Evolutionary conservation across 2,113 vertebrate genomes (phyloP).

Genomic region (Rhea americana): DNA sequence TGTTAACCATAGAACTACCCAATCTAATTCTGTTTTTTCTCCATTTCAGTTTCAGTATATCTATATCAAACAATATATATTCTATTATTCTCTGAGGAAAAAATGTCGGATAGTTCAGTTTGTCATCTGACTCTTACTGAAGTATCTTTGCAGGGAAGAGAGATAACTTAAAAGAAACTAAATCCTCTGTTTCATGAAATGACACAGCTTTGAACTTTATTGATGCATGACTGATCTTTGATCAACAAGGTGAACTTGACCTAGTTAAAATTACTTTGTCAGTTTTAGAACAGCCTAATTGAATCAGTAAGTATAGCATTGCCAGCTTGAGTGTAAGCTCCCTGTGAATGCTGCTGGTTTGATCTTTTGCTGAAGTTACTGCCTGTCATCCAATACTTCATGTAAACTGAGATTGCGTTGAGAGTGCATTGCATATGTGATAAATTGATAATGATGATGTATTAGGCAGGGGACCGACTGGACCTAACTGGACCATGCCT

Average conservation of each 20-base stretch:
- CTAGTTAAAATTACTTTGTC: constrained; percentile 28
- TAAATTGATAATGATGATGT: accelerated
- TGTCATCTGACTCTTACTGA: constrained; percentile 14
- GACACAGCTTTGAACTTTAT: neutral
- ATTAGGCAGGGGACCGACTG: neutral
- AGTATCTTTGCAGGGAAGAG: neutral
- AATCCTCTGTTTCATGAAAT: neutral
- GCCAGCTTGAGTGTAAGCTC: neutral
- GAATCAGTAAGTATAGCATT: neutral
- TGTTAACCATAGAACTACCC: neutral
- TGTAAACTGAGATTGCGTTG: neutral
- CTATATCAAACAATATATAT: no score
- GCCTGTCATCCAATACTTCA: neutral
- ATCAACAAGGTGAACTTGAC: neutral
- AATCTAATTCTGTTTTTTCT: neutral
- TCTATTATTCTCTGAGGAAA: no score
- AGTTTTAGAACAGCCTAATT: neutral
- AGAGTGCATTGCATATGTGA: neutral
- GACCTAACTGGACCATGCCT: neutral
- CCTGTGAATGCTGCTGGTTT: neutral
- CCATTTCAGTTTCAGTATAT: neutral
- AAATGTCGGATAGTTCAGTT: neutral
- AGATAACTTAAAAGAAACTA: neutral
- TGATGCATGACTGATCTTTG: neutral
- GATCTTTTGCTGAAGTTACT: neutral